Percentiles rank a stretch among this genome's conserved stretches.
These are phyloP conservation scores for Trissoscelio sp. DNA, from an alignment of 2,888 invertebrate genomes.

Conservation along the genomic window DNA sequence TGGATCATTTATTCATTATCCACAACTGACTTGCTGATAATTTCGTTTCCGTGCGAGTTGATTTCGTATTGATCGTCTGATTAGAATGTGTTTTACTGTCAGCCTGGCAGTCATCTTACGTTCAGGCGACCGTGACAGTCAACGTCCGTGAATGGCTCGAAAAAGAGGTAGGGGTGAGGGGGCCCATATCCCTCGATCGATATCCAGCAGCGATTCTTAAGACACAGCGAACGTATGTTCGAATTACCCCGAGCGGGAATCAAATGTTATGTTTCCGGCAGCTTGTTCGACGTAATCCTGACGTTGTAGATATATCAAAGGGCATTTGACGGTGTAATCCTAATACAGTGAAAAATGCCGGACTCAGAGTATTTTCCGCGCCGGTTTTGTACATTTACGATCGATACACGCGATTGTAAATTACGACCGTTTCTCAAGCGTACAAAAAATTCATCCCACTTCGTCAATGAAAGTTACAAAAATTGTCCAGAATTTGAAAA, in stretches of 20 bases:
- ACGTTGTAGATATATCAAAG: slow-evolving; percentile 51
- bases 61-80: slow-evolving; percentile 17
- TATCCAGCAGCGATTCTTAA: background rate
- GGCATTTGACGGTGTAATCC: slow-evolving; percentile 51
- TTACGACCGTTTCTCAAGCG: slow-evolving; percentile 15
- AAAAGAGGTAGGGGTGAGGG: too few relatives aligned
- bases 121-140: slow-evolving; percentile 6
- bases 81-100: slow-evolving; percentile 20
- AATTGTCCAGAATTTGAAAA: too few relatives aligned
- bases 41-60: slow-evolving; percentile 22
- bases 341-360: slow-evolving; percentile 54
- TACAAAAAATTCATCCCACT: too few relatives aligned
- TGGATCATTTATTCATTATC: slow-evolving; percentile 22
- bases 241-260: slow-evolving; percentile 37
- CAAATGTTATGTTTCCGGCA: slow-evolving; percentile 49
- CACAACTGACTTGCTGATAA: slow-evolving; percentile 5
- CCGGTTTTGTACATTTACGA: slow-evolving; percentile 18
- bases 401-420: slow-evolving; percentile 36
- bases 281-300: slow-evolving; percentile 54
- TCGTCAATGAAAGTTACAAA: too few relatives aligned
- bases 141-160: background rate
- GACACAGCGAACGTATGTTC: slow-evolving; percentile 29
- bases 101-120: background rate
- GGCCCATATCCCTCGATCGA: slow-evolving; percentile 5
- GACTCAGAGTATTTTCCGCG: slow-evolving; percentile 32